Percentiles rank a stretch among this genome's conserved stretches.
Conservation (phyloP, 2,113 vertebrate species). For the Halcyon senegalensis region DNA sequence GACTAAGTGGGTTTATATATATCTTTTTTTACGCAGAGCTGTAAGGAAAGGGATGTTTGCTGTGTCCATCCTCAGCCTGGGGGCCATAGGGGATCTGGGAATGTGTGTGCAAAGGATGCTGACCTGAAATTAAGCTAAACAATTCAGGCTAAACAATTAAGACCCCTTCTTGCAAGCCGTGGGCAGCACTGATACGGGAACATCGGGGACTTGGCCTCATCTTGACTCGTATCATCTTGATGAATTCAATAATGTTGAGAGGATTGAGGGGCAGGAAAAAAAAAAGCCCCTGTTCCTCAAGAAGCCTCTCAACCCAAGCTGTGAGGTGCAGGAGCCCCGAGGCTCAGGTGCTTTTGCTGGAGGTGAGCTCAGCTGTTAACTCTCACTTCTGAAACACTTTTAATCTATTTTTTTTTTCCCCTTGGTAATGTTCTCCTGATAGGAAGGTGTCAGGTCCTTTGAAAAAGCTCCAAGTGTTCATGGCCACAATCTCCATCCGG, state of each 20-base stretch:
- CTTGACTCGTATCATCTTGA: no score
- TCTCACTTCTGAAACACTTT: not conserved
- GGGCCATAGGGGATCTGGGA: not conserved
- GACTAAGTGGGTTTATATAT: not conserved
- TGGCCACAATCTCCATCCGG: rapidly evolving
- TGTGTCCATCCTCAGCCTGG: not conserved
- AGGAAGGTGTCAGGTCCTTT: not conserved
- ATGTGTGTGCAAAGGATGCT: not conserved
- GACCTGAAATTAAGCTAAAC: not conserved
- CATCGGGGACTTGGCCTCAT: not conserved
- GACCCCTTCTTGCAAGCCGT: not conserved
- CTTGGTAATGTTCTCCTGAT: not conserved
- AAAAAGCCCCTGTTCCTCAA: not conserved
- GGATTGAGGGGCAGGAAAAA: rapidly evolving
- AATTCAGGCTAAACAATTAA: no score
- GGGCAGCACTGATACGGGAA: not conserved
- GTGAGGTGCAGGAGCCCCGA: not conserved
- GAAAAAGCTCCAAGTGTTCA: rapidly evolving
- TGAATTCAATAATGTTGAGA: not conserved
- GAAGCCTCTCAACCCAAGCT: not conserved
- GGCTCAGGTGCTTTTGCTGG: not conserved
- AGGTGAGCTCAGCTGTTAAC: not conserved
- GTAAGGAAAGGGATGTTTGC: not conserved
- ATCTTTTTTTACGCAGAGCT: not conserved
- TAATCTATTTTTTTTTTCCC: not conserved